Conservation (phyloP, 2,113 vertebrate genomes). For the Ophthalmolycus amberensis region DNA sequence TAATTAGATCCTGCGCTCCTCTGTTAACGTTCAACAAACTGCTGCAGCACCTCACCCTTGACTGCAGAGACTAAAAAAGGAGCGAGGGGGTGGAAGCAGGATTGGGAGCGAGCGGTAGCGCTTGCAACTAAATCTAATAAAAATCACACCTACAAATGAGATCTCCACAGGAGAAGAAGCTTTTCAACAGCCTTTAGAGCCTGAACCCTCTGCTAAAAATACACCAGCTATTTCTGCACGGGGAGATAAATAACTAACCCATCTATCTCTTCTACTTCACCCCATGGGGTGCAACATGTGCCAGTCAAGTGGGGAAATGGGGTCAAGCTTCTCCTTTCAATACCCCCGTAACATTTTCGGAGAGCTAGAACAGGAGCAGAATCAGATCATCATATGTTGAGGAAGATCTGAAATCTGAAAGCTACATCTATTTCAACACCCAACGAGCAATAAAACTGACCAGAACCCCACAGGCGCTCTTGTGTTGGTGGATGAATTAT, state of each 20-base stretch:
- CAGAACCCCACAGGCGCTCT: background rate
- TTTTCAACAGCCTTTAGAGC: conserved; percentile 39
- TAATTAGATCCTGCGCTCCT: conserved; percentile 41
- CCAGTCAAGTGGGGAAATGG: conserved; percentile 51
- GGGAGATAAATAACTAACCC: conserved; percentile 44
- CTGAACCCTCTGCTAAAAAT: conserved; percentile 49
- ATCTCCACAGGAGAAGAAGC: conserved; percentile 13
- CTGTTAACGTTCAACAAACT: conserved; percentile 51
- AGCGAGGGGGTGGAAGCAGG: conserved; percentile 20
- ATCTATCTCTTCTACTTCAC: conserved; percentile 33
- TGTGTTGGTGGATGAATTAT: background rate
- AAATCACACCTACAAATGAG: conserved; percentile 47
- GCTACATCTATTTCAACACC: background rate
- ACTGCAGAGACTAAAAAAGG: conserved; percentile 35
- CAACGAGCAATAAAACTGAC: background rate
- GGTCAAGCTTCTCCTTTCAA: conserved; percentile 39
- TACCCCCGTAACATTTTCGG: conserved; percentile 1
- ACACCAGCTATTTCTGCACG: conserved; percentile 38
- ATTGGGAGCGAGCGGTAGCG: background rate
- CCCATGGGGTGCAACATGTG: conserved; percentile 37
- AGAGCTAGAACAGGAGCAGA: background rate
- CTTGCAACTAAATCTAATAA: conserved; percentile 33
- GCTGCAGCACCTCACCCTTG: conserved; percentile 33
- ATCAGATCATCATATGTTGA: background rate
- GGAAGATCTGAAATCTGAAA: background rate